Conservation (phyloP, 2,797 vertebrate species). For the Cirrhinus molitorella region DNA sequence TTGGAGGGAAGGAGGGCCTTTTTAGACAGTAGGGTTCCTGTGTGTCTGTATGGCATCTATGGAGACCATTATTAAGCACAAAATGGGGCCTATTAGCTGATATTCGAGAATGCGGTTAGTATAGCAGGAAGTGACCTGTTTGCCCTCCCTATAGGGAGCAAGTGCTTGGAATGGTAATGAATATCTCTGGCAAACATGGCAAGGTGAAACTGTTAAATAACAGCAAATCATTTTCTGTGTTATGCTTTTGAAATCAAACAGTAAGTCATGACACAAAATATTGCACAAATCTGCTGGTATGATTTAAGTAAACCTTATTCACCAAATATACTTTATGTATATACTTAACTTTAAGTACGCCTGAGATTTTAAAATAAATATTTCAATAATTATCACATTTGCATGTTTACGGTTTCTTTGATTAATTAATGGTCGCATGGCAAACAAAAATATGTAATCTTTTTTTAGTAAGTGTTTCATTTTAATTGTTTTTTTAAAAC, state of each 20-base stretch:
- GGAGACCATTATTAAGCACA: constrained; percentile 53
- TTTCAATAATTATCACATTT: no score
- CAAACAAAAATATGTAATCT: no score
- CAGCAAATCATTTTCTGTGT: constrained; percentile 2
- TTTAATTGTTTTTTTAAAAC: no score
- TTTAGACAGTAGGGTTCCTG: constrained; percentile 42
- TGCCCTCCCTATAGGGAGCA: constrained; percentile 7
- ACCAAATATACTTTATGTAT: no score
- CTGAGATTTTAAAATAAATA: no score
- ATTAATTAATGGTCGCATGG: no score
- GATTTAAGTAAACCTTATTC: no score
- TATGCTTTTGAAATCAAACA: background rate
- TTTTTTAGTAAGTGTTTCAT: no score
- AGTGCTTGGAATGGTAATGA: constrained; percentile 39
- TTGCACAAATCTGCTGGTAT: background rate
- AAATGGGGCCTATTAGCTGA: constrained; percentile 48
- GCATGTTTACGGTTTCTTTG: no score
- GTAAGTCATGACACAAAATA: background rate
- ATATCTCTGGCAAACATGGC: constrained; percentile 33
- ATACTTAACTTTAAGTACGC: no score
- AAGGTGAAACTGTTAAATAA: constrained; percentile 28
- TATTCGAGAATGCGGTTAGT: constrained; percentile 51
- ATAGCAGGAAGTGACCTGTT: constrained; percentile 52
- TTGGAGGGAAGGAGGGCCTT: background rate
- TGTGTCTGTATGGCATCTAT: constrained; percentile 27